Conservation (phyloP, 2,113 vertebrate species). For the Laticauda laticaudata region DNA sequence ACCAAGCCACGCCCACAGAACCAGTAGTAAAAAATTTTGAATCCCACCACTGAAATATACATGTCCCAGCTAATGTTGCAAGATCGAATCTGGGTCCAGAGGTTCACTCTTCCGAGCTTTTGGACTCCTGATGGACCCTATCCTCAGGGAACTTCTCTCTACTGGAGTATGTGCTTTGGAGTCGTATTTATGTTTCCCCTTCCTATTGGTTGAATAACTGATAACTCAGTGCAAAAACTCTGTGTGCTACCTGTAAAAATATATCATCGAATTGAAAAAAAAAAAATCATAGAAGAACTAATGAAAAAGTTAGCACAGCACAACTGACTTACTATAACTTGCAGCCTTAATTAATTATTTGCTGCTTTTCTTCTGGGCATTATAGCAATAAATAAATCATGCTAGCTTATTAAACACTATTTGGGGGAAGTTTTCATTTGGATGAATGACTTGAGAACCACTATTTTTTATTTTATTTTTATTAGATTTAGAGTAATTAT, state of each 20-base stretch:
- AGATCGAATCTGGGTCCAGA: background rate
- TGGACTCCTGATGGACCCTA: background rate
- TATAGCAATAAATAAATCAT: background rate
- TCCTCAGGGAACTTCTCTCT: background rate
- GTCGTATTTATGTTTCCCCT: background rate
- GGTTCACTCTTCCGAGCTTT: background rate
- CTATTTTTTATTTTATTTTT: fast-evolving
- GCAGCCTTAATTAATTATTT: background rate
- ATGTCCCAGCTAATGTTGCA: background rate
- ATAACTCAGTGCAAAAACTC: background rate
- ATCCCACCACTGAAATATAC: no score
- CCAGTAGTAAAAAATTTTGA: no score
- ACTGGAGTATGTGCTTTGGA: background rate
- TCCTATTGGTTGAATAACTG: background rate
- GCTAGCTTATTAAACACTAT: background rate
- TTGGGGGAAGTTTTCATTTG: background rate
- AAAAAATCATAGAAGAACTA: background rate
- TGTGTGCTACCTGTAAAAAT: background rate
- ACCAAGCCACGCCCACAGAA: no score
- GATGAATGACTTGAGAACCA: slow-evolving; percentile 5
- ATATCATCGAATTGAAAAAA: background rate
- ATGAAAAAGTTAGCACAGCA: background rate
- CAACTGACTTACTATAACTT: background rate
- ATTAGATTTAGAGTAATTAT: background rate
- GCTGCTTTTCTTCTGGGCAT: background rate